Evolutionary conservation across 2,797 vertebrate genomes (phyloP).

Genomic region (Sebastes minor): DNA sequence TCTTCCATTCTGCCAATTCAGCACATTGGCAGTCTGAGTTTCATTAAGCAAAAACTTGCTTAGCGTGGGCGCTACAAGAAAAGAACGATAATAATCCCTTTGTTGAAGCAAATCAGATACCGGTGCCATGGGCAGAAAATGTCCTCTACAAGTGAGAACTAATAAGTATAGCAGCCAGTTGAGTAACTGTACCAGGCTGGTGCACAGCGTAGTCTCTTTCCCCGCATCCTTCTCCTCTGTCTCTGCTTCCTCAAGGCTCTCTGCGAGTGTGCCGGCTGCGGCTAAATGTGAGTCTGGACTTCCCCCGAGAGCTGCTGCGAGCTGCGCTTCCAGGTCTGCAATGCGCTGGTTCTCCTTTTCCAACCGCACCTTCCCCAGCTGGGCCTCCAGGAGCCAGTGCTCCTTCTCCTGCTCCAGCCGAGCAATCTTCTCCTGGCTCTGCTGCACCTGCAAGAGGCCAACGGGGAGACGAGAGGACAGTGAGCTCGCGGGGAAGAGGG

Average conservation of each 20-base stretch:
- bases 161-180: conserved; percentile 19
- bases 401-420: conserved; percentile 99
- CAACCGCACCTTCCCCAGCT: conserved; percentile 94
- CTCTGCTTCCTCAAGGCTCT: conserved; percentile 76
- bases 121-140: conserved; percentile 12
- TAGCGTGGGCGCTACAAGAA: conserved; percentile 37
- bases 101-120: conserved; percentile 58
- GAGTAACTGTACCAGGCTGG: conserved; percentile 86
- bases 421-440: conserved; percentile 96
- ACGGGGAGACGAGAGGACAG: conserved; percentile 19
- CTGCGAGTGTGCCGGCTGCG: conserved; percentile 34
- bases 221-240: conserved; percentile 59
- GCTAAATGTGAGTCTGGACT: conserved; percentile 59
- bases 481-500: conserved; percentile 33
- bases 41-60: conserved; percentile 51
- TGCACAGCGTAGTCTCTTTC: conserved; percentile 79
- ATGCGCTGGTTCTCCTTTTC: conserved; percentile 94
- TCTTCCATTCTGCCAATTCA: conserved; percentile 59
- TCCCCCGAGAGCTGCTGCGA: conserved; percentile 74
- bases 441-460: conserved; percentile 87
- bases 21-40: conserved; percentile 55
- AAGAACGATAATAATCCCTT: conserved; percentile 51
- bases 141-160: conserved; percentile 32
- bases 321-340: conserved; percentile 83
- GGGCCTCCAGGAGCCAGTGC: conserved; percentile 98